Evolutionary conservation across 2,797 vertebrate species (phyloP).

Genomic region (Sciaenops ocellatus): DNA sequence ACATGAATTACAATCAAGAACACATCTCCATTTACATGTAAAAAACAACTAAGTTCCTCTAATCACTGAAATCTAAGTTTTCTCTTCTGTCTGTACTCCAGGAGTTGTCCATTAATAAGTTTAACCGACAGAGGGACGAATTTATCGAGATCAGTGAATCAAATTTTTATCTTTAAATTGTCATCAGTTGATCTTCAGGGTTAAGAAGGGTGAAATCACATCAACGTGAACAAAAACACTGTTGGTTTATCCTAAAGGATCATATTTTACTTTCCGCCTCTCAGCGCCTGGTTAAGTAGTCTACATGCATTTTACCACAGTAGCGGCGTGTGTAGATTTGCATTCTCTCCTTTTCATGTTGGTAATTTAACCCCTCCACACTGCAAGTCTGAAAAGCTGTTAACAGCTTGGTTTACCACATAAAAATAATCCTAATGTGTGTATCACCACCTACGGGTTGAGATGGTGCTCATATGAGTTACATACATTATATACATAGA

Average conservation of each 20-base stretch:
- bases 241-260: background rate
- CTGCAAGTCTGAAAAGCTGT: background rate
- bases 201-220: background rate
- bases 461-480: slow-evolving; percentile 3
- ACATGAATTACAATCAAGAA: too few species aligned
- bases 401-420: slow-evolving; percentile 24
- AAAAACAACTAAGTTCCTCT: too few species aligned
- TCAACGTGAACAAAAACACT: background rate
- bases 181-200: background rate
- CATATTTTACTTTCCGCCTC: background rate
- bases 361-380: background rate
- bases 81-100: too few species aligned
- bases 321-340: background rate
- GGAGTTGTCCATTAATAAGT: too few species aligned
- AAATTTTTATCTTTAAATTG: background rate
- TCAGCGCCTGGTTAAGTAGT: background rate
- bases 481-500: too few species aligned
- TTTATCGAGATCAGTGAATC: too few species aligned
- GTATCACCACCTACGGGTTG: background rate
- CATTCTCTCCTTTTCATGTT: background rate
- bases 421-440: slow-evolving; percentile 25
- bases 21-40: too few species aligned
- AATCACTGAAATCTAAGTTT: too few species aligned
- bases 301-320: background rate
- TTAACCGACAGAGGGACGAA: background rate